Evolutionary conservation across 1,140 invertebrate genomes (phyloP).

Genomic region (Campoletis sonorensis): DNA sequence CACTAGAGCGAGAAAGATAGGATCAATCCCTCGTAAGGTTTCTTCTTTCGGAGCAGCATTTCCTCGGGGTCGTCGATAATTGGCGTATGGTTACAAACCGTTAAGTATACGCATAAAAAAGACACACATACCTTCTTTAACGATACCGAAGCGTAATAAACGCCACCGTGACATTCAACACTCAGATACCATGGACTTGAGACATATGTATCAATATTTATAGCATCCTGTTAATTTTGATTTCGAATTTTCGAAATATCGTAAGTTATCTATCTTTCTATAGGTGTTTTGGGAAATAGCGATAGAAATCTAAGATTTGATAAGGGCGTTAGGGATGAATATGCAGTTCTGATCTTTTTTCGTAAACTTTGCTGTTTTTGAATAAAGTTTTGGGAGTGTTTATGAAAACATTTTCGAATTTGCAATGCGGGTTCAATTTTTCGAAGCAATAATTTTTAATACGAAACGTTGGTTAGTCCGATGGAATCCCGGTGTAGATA

Average conservation of each 20-base stretch:
- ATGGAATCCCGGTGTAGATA: no score
- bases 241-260: neutral
- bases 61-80: slow-evolving; percentile 48
- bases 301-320: neutral
- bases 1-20: slow-evolving; percentile 1
- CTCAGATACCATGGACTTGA: neutral
- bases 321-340: no score
- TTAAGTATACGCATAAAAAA: slow-evolving; percentile 15
- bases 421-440: no score
- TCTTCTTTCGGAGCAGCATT: slow-evolving; percentile 39
- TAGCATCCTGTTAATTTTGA: slow-evolving; percentile 45
- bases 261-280: neutral
- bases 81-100: slow-evolving; percentile 51
- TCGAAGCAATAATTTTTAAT: no score
- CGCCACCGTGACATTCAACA: neutral
- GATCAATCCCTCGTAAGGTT: slow-evolving; percentile 35
- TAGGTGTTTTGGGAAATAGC: neutral
- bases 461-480: no score
- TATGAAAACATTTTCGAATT: no score
- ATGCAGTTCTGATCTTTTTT: no score
- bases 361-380: no score
- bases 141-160: slow-evolving; percentile 35
- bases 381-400: no score
- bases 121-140: slow-evolving; percentile 26
- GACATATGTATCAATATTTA: slow-evolving; percentile 53